phyloP scores from a whole-genome alignment of 2,113 vertebrate genomes.

The Cichladusa arquata region DNA sequence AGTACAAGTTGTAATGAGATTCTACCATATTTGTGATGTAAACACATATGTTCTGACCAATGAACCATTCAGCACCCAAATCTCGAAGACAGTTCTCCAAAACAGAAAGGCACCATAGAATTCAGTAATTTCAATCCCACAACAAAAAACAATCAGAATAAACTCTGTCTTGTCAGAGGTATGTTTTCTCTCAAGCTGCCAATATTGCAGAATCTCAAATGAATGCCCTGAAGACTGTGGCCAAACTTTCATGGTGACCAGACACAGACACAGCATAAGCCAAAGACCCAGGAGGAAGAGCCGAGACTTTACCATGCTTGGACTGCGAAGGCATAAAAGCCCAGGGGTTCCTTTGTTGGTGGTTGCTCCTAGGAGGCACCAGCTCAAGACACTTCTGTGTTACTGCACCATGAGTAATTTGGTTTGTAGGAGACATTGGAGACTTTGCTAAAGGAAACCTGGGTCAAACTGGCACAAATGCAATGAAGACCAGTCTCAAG shows the following conservation, averaged over 20 bases:
- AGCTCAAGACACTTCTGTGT: background rate
- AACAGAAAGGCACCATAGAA: background rate
- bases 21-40: background rate
- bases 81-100: background rate
- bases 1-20: background rate
- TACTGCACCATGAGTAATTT: background rate
- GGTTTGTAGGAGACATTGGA: background rate
- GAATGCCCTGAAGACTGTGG: background rate
- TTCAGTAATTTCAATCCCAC: background rate
- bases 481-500: background rate
- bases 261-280: background rate
- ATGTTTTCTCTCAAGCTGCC: background rate
- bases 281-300: background rate
- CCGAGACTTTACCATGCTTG: background rate
- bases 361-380: background rate
- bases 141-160: background rate
- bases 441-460: background rate
- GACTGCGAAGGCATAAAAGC: background rate
- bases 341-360: background rate
- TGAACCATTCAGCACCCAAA: background rate
- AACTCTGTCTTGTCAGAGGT: background rate
- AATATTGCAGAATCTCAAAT: background rate
- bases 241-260: background rate
- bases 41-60: background rate
- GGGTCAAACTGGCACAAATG: background rate